A percentile compares a stretch with the other conserved stretches of the same genome.
These are phyloP conservation scores for Suricata suricatta DNA, from an alignment of 2,113 vertebrate species.

Conservation along the genomic window DNA sequence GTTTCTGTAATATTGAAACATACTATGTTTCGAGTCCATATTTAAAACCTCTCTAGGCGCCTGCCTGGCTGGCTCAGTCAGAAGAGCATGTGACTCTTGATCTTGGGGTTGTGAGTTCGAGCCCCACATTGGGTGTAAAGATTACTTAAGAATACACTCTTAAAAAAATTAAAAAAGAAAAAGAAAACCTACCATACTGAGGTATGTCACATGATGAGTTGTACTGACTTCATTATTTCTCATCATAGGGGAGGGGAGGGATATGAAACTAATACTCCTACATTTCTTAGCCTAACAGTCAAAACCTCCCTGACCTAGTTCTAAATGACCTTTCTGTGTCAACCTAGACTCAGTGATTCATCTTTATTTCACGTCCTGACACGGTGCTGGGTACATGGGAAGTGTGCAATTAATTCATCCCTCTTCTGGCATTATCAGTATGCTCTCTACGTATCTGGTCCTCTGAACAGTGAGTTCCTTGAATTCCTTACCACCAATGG, in stretches of 20 bases:
- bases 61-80: too few relatives aligned
- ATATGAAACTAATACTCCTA: not conserved
- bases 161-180: too few relatives aligned
- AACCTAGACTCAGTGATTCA: not conserved
- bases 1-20: not conserved
- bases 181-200: not conserved
- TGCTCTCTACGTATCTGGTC: fast-evolving
- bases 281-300: not conserved
- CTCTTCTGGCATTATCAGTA: not conserved
- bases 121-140: too few relatives aligned
- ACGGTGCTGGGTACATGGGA: not conserved
- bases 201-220: not conserved
- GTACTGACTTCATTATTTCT: not conserved
- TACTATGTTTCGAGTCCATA: not conserved
- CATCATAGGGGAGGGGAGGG: not conserved
- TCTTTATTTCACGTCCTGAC: not conserved
- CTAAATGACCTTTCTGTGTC: not conserved
- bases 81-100: too few relatives aligned
- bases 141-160: too few relatives aligned
- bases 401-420: not conserved
- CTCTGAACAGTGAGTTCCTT: not conserved
- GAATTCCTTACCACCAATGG: not conserved
- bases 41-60: not conserved
- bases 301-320: not conserved
- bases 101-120: too few relatives aligned